Evolutionary conservation across 2,113 vertebrate species (phyloP).

Genomic region (Dermatemys mawii): DNA sequence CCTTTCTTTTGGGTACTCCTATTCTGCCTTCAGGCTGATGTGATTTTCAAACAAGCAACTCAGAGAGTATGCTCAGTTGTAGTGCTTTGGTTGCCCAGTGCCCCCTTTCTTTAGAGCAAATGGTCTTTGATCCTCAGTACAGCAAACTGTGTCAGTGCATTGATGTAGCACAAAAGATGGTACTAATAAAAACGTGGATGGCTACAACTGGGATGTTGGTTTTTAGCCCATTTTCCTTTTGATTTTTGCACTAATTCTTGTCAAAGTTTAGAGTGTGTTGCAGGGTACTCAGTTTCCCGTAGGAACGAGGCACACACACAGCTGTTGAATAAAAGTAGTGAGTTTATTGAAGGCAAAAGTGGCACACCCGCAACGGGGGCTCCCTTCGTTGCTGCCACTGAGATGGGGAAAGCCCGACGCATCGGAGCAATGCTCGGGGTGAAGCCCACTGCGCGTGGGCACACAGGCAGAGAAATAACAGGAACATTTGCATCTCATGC

Average conservation of each 20-base stretch:
- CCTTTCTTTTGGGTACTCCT: neutral
- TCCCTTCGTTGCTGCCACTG: too few relatives aligned
- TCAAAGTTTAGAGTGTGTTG: neutral
- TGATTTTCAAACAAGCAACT: neutral
- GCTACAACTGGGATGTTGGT: fast-evolving
- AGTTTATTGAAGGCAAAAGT: too few relatives aligned
- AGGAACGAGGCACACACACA: too few relatives aligned
- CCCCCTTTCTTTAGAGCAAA: neutral
- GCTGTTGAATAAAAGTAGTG: too few relatives aligned
- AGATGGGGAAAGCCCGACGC: too few relatives aligned
- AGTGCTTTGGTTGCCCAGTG: neutral
- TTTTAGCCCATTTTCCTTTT: neutral
- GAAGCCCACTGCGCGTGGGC: too few relatives aligned
- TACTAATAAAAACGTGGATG: neutral
- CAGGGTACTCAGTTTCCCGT: too few relatives aligned
- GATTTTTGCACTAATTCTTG: neutral
- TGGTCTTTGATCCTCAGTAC: fast-evolving
- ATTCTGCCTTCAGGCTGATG: neutral
- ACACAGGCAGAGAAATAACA: too few relatives aligned
- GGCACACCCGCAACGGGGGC: too few relatives aligned
- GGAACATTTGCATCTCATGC: too few relatives aligned
- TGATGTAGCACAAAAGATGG: neutral
- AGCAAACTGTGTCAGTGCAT: neutral
- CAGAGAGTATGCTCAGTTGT: neutral
- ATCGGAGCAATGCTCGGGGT: too few relatives aligned